Percentiles rank a stretch among this genome's conserved stretches.
Conservation (phyloP, 2,113 vertebrate species). For the Pterocles gutturalis region DNA sequence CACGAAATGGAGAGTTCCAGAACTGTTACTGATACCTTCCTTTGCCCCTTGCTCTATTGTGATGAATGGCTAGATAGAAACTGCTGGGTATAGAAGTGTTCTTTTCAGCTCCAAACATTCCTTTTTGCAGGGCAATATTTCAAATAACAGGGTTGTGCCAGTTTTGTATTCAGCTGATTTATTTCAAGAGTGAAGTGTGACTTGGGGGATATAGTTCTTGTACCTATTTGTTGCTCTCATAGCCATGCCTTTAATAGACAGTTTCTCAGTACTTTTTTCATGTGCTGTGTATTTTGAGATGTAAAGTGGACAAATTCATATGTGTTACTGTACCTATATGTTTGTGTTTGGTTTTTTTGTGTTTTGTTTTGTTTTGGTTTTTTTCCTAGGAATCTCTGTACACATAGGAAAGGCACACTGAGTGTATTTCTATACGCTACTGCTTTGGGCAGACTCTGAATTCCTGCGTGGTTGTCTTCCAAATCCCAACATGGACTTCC, state of each 20-base stretch:
- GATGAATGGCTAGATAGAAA: background rate
- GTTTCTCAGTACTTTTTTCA: background rate
- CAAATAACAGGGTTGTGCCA: background rate
- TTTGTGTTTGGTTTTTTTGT: no score
- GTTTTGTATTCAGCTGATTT: background rate
- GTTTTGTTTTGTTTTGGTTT: no score
- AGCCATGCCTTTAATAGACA: background rate
- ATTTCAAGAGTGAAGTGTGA: background rate
- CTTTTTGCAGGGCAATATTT: background rate
- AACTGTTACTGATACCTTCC: background rate
- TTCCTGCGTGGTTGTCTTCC: background rate
- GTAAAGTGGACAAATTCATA: background rate
- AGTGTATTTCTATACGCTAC: background rate
- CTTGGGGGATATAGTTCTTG: background rate
- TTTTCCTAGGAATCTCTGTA: background rate
- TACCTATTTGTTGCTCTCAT: background rate
- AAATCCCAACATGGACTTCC: background rate
- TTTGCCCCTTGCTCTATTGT: background rate
- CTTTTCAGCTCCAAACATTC: background rate
- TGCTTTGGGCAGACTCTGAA: background rate
- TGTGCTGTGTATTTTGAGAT: background rate
- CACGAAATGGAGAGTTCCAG: background rate
- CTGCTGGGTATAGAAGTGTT: background rate
- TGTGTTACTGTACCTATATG: background rate
- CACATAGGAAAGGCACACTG: background rate